Evolutionary conservation across 2,888 invertebrate genomes (phyloP).

Genomic region (Catonia carolina): DNA sequence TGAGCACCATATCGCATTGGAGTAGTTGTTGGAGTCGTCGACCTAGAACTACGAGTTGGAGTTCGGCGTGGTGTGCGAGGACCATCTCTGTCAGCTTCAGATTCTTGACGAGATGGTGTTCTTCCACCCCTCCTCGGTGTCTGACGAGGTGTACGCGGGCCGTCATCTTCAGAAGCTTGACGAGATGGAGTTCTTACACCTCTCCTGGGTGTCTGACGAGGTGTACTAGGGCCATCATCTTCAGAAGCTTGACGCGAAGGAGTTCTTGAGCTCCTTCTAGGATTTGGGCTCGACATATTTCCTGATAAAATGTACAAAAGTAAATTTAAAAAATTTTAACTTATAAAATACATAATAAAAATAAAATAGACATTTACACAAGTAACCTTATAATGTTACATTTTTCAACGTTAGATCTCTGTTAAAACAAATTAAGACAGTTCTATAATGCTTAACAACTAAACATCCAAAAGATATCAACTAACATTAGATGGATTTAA

Average conservation of each 20-base stretch:
- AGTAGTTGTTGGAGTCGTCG: constrained; percentile 36
- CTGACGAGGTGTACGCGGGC: constrained; percentile 4
- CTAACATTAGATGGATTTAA: too few relatives aligned
- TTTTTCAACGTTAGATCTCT: too few relatives aligned
- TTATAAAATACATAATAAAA: constrained; percentile 11
- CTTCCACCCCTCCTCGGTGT: constrained; percentile 20
- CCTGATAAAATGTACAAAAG: neutral
- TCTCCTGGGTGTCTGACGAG: constrained; percentile 11
- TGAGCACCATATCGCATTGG: constrained; percentile 47
- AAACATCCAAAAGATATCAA: too few relatives aligned
- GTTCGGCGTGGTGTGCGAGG: constrained; percentile 11
- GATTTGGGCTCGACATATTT: constrained; percentile 23
- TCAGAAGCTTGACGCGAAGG: constrained; percentile 15
- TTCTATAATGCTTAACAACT: too few relatives aligned
- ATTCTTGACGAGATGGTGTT: constrained; percentile 11
- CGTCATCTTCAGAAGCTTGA: constrained; percentile 8
- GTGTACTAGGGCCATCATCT: constrained; percentile 6
- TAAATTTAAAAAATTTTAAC: constrained; percentile 4
- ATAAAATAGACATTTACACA: too few relatives aligned
- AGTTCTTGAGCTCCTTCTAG: constrained; percentile 19
- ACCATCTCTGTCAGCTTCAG: constrained; percentile 15
- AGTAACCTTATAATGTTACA: too few relatives aligned
- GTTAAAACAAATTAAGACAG: too few relatives aligned
- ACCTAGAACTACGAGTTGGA: constrained; percentile 10
- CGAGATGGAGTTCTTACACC: constrained; percentile 19